phyloP scores from a whole-genome alignment of 2,888 invertebrate genomes.

The Mycalesis mineus region DNA sequence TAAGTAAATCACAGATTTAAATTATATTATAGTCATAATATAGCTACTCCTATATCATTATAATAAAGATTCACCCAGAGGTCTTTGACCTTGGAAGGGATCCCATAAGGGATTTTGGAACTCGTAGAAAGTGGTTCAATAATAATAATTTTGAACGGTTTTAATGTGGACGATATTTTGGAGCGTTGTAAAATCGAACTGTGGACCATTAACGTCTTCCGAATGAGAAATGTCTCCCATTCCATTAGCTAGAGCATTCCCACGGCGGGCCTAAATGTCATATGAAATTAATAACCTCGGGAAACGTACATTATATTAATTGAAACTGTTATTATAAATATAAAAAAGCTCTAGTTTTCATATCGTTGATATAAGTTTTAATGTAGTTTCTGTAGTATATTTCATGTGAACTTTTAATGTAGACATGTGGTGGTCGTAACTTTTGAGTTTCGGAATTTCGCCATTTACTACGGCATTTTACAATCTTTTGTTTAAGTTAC shows the following conservation, averaged over 20 bases:
- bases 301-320: conserved; percentile 18
- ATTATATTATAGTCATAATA: no score
- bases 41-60: no score
- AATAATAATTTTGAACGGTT: conserved; percentile 15
- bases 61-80: neutral
- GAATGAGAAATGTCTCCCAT: conserved; percentile 48
- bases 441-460: no score
- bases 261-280: conserved; percentile 37
- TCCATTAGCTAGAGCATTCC: conserved; percentile 38
- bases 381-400: no score
- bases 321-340: conserved; percentile 9
- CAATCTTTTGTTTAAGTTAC: no score
- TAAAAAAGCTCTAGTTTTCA: conserved; percentile 1
- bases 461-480: no score
- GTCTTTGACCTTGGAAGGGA: neutral
- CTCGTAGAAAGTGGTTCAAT: conserved; percentile 1
- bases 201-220: conserved; percentile 45
- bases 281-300: conserved; percentile 22
- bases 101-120: no score
- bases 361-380: conserved; percentile 9
- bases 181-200: conserved; percentile 41
- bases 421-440: no score
- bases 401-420: no score
- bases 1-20: no score
- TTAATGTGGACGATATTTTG: conserved; percentile 23